Conservation (phyloP, 2,113 vertebrate species). For the Prietella phreatophila region DNA sequence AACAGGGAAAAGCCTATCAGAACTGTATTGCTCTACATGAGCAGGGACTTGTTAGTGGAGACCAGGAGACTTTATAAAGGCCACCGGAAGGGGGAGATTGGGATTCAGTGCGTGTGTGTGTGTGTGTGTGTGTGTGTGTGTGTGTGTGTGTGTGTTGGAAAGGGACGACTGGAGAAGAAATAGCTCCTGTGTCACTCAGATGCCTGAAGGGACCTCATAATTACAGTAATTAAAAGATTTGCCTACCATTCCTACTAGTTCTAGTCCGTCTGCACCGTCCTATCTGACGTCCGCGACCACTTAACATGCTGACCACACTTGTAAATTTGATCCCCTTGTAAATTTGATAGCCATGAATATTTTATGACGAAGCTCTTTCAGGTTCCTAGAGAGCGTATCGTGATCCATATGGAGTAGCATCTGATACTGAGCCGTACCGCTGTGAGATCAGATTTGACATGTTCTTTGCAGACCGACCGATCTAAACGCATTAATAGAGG, state of each 20-base stretch:
- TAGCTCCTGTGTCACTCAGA: constrained; percentile 3
- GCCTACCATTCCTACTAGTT: neutral
- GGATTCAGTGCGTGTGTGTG: neutral
- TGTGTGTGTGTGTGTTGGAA: constrained; percentile 4
- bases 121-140: neutral
- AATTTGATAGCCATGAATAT: neutral
- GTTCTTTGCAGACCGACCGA: neutral
- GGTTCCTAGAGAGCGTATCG: neutral
- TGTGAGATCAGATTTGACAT: neutral
- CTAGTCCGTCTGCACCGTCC: neutral
- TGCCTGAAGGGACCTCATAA: constrained; percentile 12
- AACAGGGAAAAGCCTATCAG: constrained; percentile 75
- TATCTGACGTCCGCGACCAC: neutral
- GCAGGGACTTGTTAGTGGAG: constrained; percentile 65
- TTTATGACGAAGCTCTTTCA: neutral
- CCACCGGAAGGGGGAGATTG: constrained; percentile 57
- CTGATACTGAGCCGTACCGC: neutral
- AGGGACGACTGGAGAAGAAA: neutral
- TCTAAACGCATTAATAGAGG: neutral
- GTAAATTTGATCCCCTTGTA: neutral
- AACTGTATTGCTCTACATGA: constrained; percentile 66
- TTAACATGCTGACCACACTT: constrained; percentile 8
- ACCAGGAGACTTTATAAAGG: constrained; percentile 59
- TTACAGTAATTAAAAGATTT: constrained; percentile 1
- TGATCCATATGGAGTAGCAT: neutral